These are phyloP conservation scores for Laspeyria flexula DNA, from an alignment of 2,888 invertebrate genomes.

Conservation along the genomic window DNA sequence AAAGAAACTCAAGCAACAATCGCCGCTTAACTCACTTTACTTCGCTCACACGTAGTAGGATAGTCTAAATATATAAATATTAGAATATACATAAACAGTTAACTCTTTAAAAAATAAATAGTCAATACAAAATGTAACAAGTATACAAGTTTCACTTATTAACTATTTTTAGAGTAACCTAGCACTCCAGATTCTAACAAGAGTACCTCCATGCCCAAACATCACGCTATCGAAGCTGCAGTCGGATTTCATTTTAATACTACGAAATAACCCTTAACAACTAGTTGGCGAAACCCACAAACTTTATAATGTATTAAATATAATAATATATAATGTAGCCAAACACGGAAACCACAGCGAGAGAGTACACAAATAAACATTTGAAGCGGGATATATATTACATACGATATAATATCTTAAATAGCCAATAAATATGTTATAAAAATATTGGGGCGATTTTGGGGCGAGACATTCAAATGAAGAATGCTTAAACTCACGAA, in stretches of 20 bases:
- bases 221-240: slow-evolving; percentile 61
- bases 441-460: slow-evolving; percentile 53
- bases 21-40: slow-evolving; percentile 31
- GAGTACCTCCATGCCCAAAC: slow-evolving; percentile 16
- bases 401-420: slow-evolving; percentile 36
- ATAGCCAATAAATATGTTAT: slow-evolving; percentile 40
- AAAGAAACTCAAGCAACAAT: neutral
- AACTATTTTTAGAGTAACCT: slow-evolving; percentile 32
- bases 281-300: slow-evolving; percentile 61
- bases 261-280: slow-evolving; percentile 55
- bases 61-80: slow-evolving; percentile 37
- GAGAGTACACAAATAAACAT: slow-evolving; percentile 39
- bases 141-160: slow-evolving; percentile 45
- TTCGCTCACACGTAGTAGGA: slow-evolving; percentile 35
- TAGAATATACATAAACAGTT: slow-evolving; percentile 34
- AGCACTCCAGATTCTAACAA: slow-evolving; percentile 19
- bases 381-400: slow-evolving; percentile 30
- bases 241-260: slow-evolving; percentile 54
- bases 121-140: slow-evolving; percentile 42
- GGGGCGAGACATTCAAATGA: slow-evolving; percentile 37
- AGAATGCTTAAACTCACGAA: slow-evolving; percentile 21
- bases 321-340: slow-evolving; percentile 30
- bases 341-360: slow-evolving; percentile 51
- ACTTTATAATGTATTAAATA: slow-evolving; percentile 36
- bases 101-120: slow-evolving; percentile 36